phyloP scores from a whole-genome alignment of 2,888 invertebrate species.

The Drosophila anomalata region DNA sequence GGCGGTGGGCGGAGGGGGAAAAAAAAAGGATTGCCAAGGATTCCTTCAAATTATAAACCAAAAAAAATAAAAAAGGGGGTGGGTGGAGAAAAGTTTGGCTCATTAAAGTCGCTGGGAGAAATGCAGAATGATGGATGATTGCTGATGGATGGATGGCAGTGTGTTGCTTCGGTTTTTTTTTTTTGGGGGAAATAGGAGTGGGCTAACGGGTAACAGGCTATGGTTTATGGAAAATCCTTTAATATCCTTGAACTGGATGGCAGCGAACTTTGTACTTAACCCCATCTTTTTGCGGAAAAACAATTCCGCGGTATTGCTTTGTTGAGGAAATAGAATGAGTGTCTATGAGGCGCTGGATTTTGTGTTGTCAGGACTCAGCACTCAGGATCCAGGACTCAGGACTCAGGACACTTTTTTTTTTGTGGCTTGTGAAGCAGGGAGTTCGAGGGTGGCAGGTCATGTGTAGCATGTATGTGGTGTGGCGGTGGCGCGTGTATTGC shows the following conservation, averaged over 20 bases:
- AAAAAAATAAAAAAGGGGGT: not conserved
- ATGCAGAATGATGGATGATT: constrained; percentile 28
- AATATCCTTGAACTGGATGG: not conserved
- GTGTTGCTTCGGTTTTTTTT: not conserved
- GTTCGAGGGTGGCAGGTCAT: constrained; percentile 22
- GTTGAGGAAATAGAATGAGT: constrained; percentile 11
- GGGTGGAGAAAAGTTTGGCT: constrained; percentile 29
- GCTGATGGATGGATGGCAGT: constrained; percentile 17
- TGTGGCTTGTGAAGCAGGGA: not conserved
- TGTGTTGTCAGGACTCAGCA: constrained; percentile 54
- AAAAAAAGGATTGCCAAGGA: not conserved
- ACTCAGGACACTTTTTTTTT: constrained; percentile 54
- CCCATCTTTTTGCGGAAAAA: constrained; percentile 26
- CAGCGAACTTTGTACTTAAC: not conserved
- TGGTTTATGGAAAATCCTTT: not conserved
- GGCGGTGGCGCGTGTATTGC: constrained; percentile 52
- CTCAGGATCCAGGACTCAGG: constrained; percentile 42
- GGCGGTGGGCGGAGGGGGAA: not conserved
- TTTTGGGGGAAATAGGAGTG: not conserved
- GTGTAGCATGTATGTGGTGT: constrained; percentile 22
- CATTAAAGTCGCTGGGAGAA: constrained; percentile 38
- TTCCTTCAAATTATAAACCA: constrained; percentile 3
- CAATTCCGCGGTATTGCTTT: constrained; percentile 37
- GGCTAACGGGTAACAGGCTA: not conserved
- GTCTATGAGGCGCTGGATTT: not conserved